Conservation (phyloP, 2,113 vertebrate species). For the Anthoscopus minutus region DNA sequence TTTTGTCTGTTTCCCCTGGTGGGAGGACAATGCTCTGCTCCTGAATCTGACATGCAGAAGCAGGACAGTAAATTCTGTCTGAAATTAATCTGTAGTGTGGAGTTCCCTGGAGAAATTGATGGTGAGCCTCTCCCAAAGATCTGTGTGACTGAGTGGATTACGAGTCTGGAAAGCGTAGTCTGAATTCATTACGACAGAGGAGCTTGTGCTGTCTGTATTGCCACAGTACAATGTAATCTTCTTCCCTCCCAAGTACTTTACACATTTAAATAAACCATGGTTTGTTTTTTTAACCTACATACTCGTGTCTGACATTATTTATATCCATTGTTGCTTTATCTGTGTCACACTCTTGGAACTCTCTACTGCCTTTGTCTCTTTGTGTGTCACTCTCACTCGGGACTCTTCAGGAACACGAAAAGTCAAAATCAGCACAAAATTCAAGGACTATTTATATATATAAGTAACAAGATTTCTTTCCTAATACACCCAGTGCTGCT, state of each 20-base stretch:
- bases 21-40: neutral
- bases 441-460: neutral
- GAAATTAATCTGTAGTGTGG: neutral
- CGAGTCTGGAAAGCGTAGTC: neutral
- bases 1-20: constrained; percentile 24
- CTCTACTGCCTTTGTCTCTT: neutral
- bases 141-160: neutral
- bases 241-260: constrained; percentile 31
- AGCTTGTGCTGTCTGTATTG: constrained; percentile 13
- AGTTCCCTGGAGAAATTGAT: neutral
- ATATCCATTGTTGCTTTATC: neutral
- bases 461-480: neutral
- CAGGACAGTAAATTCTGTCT: neutral
- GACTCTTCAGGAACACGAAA: neutral
- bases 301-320: neutral
- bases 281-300: constrained; percentile 61
- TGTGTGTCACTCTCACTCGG: neutral
- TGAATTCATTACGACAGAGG: neutral
- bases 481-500: neutral
- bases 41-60: neutral
- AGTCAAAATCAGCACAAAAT: neutral
- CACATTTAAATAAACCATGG: constrained; percentile 69
- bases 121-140: neutral
- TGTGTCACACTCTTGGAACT: neutral
- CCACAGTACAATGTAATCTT: constrained; percentile 27